Base-by-base conservation (phyloP, 1,140 invertebrate species). In the Zelostemma sp. region DNA sequence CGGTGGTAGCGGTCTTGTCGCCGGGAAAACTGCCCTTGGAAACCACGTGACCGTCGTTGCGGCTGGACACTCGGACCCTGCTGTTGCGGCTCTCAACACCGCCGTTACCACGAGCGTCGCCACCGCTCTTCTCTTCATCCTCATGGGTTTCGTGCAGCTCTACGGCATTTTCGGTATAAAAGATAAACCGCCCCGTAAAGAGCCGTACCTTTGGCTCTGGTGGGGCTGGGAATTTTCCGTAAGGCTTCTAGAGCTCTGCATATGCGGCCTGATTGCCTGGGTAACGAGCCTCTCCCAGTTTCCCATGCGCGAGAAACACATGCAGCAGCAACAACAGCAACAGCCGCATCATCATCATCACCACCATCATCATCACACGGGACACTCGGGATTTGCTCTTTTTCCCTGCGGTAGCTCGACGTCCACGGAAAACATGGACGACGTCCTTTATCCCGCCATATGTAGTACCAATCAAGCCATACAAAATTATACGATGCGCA, bases 221-320 rank as follows among this genome's bases (percentile, higher is more conserved):
- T 96, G 94, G 93, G 91, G 92, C 8, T 96, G 94, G 85, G 93
- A 96, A 72, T 92, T 95, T 68, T 92, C 91, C 1, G 87, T 95
- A 19, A 88, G 95, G 14, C 85, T 96, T 0, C 89, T 96, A 25
- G 95, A 97, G 79, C 89, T 96, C 16, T 90, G 91, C 0, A 92
- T 96, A 69, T 93, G 94, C 64, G 90, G 91, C 6, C 85, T 95
- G 9, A 88, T 96, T 61, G 91, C 92, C 0, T 95, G 93, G 89
- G 93, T 95, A 1, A 91, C 93, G 46, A 92, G 93, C 70, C 77
- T 93, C 38, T 82, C 86, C 63, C 81, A 85, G 33, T 85, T 83
- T 61, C 83, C 86, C 0, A 51, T 87, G 12, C 74, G 85, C 11
- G 86, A 87, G 63, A 88, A 88, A 61, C 85, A 87, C 54, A 43